A percentile compares a stretch with the other conserved stretches of the same genome.
phyloP scores from a whole-genome alignment of 2,113 vertebrate species.

The Aegithalos caudatus region DNA sequence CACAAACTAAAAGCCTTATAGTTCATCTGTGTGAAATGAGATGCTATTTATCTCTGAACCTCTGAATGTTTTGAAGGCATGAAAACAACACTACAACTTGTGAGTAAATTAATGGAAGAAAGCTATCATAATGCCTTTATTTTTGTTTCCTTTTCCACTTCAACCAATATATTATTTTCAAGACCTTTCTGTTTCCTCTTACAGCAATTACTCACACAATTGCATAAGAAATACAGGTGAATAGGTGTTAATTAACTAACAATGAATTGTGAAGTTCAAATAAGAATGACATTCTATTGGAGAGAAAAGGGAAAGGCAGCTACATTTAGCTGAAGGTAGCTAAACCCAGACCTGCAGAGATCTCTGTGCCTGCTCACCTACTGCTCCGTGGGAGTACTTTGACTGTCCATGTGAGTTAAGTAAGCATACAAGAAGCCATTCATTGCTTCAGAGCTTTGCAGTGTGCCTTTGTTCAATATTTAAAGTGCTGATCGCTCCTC shows the following conservation, averaged over 20 bases:
- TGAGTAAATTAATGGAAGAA: not conserved
- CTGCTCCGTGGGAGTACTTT: not conserved
- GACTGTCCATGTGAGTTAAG: not conserved
- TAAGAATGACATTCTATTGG: not conserved
- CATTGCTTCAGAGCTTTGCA: not conserved
- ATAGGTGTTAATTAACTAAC: slow-evolving; percentile 12
- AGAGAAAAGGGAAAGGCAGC: not conserved
- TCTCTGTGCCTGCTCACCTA: not conserved
- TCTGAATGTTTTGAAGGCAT: not conserved
- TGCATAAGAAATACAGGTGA: not conserved
- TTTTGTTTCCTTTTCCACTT: not conserved
- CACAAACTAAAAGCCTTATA: not conserved
- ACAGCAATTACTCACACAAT: not conserved
- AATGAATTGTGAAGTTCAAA: not conserved
- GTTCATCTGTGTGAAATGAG: not conserved
- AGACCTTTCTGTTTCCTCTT: not conserved
- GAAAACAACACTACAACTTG: not conserved
- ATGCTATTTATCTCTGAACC: not conserved
- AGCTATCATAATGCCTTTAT: not conserved
- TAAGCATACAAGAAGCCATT: not conserved
- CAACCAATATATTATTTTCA: not conserved
- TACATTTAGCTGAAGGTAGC: not conserved
- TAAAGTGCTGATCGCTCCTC: not conserved
- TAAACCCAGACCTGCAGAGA: not conserved
- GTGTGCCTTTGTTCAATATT: not conserved